phyloP scores from a whole-genome alignment of 2,797 vertebrate genomes.

The Sphaeramia orbicularis region DNA sequence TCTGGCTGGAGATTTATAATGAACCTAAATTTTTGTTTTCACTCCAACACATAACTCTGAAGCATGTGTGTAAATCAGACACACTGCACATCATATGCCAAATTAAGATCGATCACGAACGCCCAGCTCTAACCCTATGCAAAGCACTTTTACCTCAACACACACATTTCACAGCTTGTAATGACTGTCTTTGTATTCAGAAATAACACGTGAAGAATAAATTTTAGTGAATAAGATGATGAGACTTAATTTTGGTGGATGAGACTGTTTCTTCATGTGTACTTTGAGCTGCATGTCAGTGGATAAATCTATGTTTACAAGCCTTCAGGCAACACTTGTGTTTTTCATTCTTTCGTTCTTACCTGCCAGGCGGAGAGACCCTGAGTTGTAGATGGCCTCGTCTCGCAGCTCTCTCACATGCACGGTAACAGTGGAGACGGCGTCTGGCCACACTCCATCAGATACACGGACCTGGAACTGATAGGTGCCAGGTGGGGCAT shows the following conservation, averaged over 20 bases:
- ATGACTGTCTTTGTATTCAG: too few species aligned
- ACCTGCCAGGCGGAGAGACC: slow-evolving; percentile 90
- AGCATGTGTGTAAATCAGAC: too few species aligned
- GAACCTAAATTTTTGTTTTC: too few species aligned
- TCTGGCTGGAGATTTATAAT: too few species aligned
- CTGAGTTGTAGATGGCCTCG: slow-evolving; percentile 89
- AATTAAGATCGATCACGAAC: too few species aligned
- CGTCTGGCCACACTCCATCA: slow-evolving; percentile 92
- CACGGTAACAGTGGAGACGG: slow-evolving; percentile 85
- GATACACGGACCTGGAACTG: slow-evolving; percentile 90
- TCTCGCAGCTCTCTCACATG: slow-evolving; percentile 88
- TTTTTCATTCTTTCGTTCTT: slow-evolving; percentile 11
- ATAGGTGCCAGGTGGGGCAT: slow-evolving; percentile 85
- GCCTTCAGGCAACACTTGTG: not conserved
- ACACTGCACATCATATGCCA: too few species aligned
- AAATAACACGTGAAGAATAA: not conserved
- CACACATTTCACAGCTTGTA: too few species aligned
- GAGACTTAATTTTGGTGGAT: not conserved
- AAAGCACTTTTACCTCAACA: too few species aligned
- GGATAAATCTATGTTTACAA: not conserved
- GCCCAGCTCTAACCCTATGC: too few species aligned
- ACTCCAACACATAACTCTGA: too few species aligned
- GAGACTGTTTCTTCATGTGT: not conserved
- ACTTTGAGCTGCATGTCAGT: not conserved
- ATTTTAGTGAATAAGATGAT: not conserved